A percentile compares a stretch with the other conserved stretches of the same genome.
phyloP scores from a whole-genome alignment of 2,888 invertebrate species.

The Cylloceria caligata region DNA sequence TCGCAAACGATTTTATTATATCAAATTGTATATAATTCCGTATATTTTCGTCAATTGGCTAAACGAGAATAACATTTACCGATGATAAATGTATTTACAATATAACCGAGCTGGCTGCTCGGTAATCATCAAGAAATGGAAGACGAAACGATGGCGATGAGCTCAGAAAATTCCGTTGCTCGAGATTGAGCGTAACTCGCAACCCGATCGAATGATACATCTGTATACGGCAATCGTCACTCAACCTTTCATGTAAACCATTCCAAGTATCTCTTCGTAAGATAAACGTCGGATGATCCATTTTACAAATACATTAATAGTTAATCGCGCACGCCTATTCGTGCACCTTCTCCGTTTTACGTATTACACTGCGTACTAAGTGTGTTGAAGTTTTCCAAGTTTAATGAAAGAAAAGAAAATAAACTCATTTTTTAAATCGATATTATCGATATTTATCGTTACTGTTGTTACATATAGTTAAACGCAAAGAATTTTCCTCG shows the following conservation, averaged over 20 bases:
- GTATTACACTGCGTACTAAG: constrained; percentile 76
- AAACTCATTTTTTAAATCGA: constrained; percentile 57
- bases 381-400: constrained; percentile 84
- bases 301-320: constrained; percentile 52
- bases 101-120: constrained; percentile 20
- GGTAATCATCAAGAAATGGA: constrained; percentile 7
- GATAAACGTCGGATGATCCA: constrained; percentile 52
- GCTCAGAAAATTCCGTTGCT: background rate
- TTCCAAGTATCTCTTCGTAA: constrained; percentile 58
- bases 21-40: constrained; percentile 54
- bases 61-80: constrained; percentile 24
- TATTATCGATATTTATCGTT: constrained; percentile 65
- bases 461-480: constrained; percentile 64
- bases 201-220: constrained; percentile 22
- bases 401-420: constrained; percentile 72
- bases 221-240: constrained; percentile 30
- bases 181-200: constrained; percentile 38
- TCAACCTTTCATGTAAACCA: constrained; percentile 50
- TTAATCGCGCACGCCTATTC: constrained; percentile 66
- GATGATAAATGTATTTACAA: constrained; percentile 11
- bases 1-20: constrained; percentile 22
- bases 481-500: constrained; percentile 51
- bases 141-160: background rate
- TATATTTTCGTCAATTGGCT: constrained; percentile 34
- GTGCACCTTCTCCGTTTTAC: constrained; percentile 47